A percentile compares a stretch with the other conserved stretches of the same genome.
Conservation (phyloP, 2,113 vertebrate genomes). For the Ovis aries region DNA sequence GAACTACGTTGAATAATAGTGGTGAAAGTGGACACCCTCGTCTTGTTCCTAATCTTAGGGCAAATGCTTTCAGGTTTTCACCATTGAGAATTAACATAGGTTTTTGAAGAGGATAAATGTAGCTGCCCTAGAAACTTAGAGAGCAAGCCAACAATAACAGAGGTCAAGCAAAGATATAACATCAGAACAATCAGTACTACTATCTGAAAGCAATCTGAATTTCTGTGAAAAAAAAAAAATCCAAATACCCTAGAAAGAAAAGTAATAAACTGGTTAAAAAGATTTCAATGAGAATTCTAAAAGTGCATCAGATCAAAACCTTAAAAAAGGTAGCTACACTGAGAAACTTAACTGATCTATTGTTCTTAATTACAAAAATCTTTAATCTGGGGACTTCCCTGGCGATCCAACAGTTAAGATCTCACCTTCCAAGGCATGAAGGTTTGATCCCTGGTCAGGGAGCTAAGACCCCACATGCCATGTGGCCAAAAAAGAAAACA, state of each 20-base stretch:
- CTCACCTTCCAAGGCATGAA: background rate
- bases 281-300: background rate
- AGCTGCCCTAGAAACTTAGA: background rate
- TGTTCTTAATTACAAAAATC: background rate
- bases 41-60: background rate
- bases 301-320: background rate
- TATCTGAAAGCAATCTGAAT: background rate
- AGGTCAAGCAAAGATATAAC: background rate
- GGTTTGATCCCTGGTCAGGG: background rate
- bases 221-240: background rate
- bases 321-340: background rate
- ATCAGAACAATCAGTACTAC: background rate
- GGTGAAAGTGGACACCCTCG: fast-evolving
- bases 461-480: background rate
- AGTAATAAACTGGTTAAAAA: background rate
- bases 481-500: background rate
- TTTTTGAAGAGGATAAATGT: background rate
- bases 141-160: background rate
- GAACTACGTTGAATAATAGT: background rate
- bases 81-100: background rate
- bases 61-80: background rate
- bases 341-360: background rate
- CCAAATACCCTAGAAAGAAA: background rate
- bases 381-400: background rate
- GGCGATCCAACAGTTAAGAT: background rate